Percentiles rank a stretch among this genome's conserved stretches.
Conservation (phyloP, 2,113 vertebrate genomes). For the Calyptomena viridis region DNA sequence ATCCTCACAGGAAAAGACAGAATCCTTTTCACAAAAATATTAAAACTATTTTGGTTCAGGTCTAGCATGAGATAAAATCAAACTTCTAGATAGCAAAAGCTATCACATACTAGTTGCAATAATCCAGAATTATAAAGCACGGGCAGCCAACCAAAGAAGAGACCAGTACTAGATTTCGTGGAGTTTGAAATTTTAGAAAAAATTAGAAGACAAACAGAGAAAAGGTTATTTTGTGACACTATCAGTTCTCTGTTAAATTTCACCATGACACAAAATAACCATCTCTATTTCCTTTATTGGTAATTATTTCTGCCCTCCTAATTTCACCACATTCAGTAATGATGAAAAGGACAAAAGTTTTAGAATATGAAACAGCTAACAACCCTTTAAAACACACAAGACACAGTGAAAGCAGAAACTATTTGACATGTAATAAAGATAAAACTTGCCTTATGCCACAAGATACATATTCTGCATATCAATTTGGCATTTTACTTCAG, state of each 20-base stretch:
- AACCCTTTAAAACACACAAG: neutral
- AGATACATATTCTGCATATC: neutral
- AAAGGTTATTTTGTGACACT: neutral
- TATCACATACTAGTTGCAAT: neutral
- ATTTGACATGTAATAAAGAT: neutral
- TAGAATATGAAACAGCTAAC: neutral
- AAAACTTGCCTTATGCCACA: neutral
- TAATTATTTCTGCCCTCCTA: neutral
- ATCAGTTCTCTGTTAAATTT: neutral
- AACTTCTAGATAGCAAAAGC: neutral
- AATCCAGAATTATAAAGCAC: neutral
- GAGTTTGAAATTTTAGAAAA: neutral
- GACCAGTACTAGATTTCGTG: neutral
- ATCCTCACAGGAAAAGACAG: neutral
- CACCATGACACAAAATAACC: neutral
- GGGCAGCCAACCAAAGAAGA: neutral
- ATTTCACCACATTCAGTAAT: neutral
- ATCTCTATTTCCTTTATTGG: neutral
- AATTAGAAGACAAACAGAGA: neutral
- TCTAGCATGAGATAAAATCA: neutral
- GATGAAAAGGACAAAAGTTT: neutral
- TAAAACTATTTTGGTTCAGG: neutral
- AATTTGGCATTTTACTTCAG: neutral
- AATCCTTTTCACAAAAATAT: neutral
- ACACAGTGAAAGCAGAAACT: neutral